Conservation (phyloP, 2,888 invertebrate genomes). For the Drosophila neonasuta region DNA sequence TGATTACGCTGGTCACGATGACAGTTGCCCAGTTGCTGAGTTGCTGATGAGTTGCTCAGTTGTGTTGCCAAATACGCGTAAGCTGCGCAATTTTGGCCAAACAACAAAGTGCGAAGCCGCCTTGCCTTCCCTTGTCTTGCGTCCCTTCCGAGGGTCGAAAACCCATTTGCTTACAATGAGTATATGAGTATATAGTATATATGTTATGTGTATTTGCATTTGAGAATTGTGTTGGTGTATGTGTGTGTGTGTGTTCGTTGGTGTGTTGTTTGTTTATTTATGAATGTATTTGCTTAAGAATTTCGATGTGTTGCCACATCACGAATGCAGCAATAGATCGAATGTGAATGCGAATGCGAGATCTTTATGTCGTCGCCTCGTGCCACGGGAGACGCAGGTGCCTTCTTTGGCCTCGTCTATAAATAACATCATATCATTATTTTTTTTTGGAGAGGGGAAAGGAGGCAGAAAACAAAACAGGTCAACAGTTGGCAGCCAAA, state of each 20-base stretch:
- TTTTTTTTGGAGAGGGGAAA: neutral
- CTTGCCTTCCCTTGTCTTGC: neutral
- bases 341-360: constrained; percentile 13
- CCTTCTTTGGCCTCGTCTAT: constrained; percentile 18
- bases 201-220: constrained; percentile 10
- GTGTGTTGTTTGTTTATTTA: constrained; percentile 36
- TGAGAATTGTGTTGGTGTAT: constrained; percentile 12
- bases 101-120: constrained; percentile 26
- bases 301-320: constrained; percentile 13
- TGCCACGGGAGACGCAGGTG: constrained; percentile 25
- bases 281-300: constrained; percentile 31
- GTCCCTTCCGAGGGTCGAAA: too few relatives aligned
- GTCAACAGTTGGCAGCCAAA: constrained; percentile 5
- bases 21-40: constrained; percentile 13
- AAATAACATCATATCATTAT: constrained; percentile 9
- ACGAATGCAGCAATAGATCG: constrained; percentile 33
- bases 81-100: constrained; percentile 50
- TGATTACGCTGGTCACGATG: constrained; percentile 47
- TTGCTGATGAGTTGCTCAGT: too few relatives aligned
- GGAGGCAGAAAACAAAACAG: neutral
- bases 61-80: constrained; percentile 49
- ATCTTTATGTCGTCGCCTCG: constrained; percentile 27
- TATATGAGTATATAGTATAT: neutral
- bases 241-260: constrained; percentile 32
- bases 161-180: neutral